Conservation (phyloP, 2,797 vertebrate species). For the Antennarius maculatus region DNA sequence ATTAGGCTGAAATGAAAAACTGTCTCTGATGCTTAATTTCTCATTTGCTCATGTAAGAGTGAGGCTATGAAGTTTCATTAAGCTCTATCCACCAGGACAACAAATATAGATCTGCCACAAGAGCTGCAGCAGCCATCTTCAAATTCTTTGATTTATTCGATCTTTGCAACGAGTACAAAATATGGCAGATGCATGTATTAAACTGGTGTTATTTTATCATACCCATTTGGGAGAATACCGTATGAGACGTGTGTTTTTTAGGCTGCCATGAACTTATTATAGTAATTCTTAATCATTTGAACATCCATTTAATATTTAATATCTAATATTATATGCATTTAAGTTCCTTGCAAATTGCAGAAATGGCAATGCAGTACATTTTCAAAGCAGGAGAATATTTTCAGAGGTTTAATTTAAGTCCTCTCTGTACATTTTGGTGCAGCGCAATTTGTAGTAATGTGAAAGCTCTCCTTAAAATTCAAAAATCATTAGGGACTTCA, state of each 20-base stretch:
- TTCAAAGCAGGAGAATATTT: conserved; percentile 3
- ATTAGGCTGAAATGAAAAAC: conserved; percentile 78
- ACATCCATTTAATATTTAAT: not conserved
- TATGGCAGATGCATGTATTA: conserved; percentile 21
- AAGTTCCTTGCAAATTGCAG: not conserved
- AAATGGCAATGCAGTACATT: conserved; percentile 7
- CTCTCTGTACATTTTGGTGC: conserved; percentile 35
- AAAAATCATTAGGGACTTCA: conserved; percentile 74
- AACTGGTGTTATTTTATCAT: conserved; percentile 20
- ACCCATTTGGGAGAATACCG: conserved; percentile 14
- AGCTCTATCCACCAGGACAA: conserved; percentile 54
- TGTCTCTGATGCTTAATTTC: conserved; percentile 78
- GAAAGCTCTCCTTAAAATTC: conserved; percentile 52
- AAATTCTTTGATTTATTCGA: conserved; percentile 54
- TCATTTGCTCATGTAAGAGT: conserved; percentile 75
- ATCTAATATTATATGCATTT: not conserved
- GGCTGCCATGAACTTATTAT: conserved; percentile 11
- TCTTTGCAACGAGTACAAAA: conserved; percentile 29
- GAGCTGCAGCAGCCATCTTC: conserved; percentile 29
- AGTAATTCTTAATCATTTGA: conserved; percentile 7
- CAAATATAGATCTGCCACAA: conserved; percentile 55
- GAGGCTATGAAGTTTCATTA: conserved; percentile 73
- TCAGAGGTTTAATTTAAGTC: conserved; percentile 16
- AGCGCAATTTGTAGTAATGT: conserved; percentile 54
- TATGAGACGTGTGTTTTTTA: conserved; percentile 13